Evolutionary conservation across 1,140 invertebrate genomes (phyloP).

Genomic region (Trigoniulus corallinus): DNA sequence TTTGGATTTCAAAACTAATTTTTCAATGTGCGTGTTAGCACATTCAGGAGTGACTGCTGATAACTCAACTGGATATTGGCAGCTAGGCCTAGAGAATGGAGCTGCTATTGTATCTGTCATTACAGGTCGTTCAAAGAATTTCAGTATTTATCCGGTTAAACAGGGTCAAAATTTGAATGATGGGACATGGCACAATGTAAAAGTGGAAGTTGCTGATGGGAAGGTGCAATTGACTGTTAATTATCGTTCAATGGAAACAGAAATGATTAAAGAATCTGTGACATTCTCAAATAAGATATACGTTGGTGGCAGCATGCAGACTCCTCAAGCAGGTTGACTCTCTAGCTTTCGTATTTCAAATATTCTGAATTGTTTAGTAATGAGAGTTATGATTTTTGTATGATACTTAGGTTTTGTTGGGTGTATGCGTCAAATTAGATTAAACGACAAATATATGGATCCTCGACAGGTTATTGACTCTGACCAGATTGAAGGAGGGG

Average conservation of each 20-base stretch:
- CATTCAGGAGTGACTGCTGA: conserved; percentile 56
- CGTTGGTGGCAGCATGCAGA: conserved; percentile 14
- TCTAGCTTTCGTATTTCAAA: conserved; percentile 1
- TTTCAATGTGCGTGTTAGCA: conserved; percentile 62
- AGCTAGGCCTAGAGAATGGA: conserved; percentile 22
- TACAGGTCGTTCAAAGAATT: conserved; percentile 16
- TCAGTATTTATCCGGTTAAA: neutral
- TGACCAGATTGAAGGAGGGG: conserved; percentile 51
- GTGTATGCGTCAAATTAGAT: conserved; percentile 69
- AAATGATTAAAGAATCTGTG: conserved; percentile 38
- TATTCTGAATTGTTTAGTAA: neutral
- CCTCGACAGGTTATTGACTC: conserved; percentile 63
- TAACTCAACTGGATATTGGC: conserved; percentile 60
- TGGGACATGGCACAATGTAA: conserved; percentile 46
- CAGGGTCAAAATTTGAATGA: neutral
- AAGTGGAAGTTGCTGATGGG: conserved; percentile 31
- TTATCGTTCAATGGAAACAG: conserved; percentile 40
- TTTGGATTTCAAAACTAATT: conserved; percentile 76
- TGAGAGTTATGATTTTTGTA: neutral
- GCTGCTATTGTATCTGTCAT: conserved; percentile 17
- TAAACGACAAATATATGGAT: conserved; percentile 56
- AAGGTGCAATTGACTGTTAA: conserved; percentile 42
- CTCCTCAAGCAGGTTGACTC: conserved; percentile 12
- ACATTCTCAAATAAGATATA: conserved; percentile 17
- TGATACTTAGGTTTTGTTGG: conserved; percentile 53